These are phyloP conservation scores for Luperina testacea DNA, from an alignment of 2,888 invertebrate genomes.

Conservation along the genomic window DNA sequence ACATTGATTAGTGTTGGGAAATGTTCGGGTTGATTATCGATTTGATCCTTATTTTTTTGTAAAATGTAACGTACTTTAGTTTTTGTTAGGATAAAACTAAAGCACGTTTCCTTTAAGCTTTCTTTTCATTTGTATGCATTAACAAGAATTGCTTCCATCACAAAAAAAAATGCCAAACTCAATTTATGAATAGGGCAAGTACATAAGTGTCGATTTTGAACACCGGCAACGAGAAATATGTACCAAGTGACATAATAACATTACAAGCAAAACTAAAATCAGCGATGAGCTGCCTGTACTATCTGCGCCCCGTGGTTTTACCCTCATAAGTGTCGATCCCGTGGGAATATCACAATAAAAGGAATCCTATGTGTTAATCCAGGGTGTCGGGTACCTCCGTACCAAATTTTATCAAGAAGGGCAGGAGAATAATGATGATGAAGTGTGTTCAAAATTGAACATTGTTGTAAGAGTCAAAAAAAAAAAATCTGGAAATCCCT, in stretches of 20 bases:
- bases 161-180: conserved; percentile 9
- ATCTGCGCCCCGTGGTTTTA: no score
- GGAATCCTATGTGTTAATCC: no score
- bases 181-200: conserved; percentile 1
- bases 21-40: not conserved
- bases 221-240: not conserved
- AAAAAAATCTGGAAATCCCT: not conserved
- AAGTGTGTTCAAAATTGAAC: conserved; percentile 2
- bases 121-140: conserved; percentile 1
- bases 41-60: not conserved
- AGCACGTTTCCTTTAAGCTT: conserved; percentile 1
- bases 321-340: no score
- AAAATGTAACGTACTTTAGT: not conserved
- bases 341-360: no score
- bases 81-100: not conserved
- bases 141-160: conserved; percentile 34
- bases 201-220: conserved; percentile 21
- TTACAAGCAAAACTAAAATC: not conserved
- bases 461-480: not conserved
- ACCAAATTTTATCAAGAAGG: no score
- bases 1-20: conserved; percentile 23
- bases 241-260: not conserved
- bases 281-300: not conserved
- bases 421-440: not conserved
- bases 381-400: no score